These are phyloP conservation scores for Poecilia gillii DNA, from an alignment of 2,797 vertebrate species.

Conservation along the genomic window DNA sequence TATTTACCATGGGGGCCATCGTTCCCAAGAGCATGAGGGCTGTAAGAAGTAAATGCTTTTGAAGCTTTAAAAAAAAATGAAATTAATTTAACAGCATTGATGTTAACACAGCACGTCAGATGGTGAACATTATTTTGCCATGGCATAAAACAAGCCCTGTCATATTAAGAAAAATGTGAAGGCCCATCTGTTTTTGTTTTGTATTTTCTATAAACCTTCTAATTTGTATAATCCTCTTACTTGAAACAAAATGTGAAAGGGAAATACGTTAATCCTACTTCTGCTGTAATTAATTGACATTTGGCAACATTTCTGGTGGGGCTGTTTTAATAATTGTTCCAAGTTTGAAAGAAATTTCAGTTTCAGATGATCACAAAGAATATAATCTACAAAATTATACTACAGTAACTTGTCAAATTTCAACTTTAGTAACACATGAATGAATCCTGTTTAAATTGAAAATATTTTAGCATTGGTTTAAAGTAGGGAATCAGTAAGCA, in stretches of 20 bases:
- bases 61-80: constrained; percentile 43
- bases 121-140: not conserved
- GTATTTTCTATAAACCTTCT: not conserved
- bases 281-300: not conserved
- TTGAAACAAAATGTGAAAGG: not conserved
- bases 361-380: not conserved
- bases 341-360: not conserved
- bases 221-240: not conserved
- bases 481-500: not conserved
- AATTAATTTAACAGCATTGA: constrained; percentile 45
- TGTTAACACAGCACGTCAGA: constrained; percentile 20
- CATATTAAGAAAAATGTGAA: not conserved
- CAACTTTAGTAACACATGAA: not conserved
- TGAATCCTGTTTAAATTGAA: not conserved
- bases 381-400: not conserved
- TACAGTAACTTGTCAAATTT: not conserved
- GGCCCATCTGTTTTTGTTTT: not conserved
- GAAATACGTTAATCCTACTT: not conserved
- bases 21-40: constrained; percentile 33
- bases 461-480: not conserved
- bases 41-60: constrained; percentile 44
- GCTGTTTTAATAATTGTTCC: not conserved
- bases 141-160: not conserved
- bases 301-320: not conserved
- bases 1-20: constrained; percentile 39